These are phyloP conservation scores for Gymnocephalus cernua DNA, from an alignment of 2,113 vertebrate species.

Conservation along the genomic window DNA sequence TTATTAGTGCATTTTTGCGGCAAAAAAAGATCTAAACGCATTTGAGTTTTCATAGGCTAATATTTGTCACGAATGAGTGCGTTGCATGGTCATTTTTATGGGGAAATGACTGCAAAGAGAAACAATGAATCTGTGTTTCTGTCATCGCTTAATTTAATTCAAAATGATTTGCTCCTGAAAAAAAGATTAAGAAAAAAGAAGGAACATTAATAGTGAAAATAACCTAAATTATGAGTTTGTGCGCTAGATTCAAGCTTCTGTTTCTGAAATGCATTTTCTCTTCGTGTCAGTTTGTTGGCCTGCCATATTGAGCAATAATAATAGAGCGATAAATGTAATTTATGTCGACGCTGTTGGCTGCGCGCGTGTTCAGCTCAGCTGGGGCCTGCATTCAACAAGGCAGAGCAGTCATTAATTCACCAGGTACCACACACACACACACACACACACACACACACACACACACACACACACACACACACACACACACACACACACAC, in stretches of 20 bases:
- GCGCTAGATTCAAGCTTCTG: conserved; percentile 31
- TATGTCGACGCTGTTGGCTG: conserved; percentile 64
- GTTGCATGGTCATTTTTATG: conserved; percentile 17
- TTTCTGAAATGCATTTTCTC: conserved; percentile 38
- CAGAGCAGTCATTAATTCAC: conserved; percentile 76
- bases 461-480: conserved; percentile 18
- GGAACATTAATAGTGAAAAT: neutral
- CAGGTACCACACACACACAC: conserved; percentile 62
- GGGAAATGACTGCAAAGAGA: conserved; percentile 19
- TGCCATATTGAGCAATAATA: conserved; percentile 71
- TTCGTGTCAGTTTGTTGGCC: conserved; percentile 56
- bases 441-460: conserved; percentile 32
- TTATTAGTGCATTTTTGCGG: neutral
- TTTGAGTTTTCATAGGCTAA: neutral
- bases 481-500: too few relatives aligned
- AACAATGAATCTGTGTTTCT: conserved; percentile 21
- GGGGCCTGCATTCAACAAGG: conserved; percentile 64
- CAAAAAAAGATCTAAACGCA: neutral
- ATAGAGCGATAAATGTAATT: conserved; percentile 74
- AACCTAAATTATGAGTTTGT: conserved; percentile 22
- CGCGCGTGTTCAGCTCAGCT: conserved; percentile 71
- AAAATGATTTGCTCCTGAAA: neutral
- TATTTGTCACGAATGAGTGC: conserved; percentile 12
- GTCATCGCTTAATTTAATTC: conserved; percentile 40
- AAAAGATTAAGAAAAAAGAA: neutral